phyloP scores from a whole-genome alignment of 2,113 vertebrate genomes.

The Amia ocellicauda region DNA sequence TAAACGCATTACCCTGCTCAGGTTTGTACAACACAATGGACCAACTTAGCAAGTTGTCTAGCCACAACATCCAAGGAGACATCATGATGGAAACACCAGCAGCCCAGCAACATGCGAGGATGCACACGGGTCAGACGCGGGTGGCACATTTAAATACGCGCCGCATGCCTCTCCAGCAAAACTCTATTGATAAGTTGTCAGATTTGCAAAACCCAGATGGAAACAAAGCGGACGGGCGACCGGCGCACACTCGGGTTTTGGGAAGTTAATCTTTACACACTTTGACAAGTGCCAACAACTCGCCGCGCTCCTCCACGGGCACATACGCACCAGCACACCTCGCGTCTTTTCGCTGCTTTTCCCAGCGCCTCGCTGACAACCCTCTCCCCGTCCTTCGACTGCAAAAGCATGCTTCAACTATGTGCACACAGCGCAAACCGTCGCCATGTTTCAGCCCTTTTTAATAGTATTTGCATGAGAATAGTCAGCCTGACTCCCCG shows the following conservation, averaged over 20 bases:
- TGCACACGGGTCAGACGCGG: background rate
- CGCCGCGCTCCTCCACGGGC: too few relatives aligned
- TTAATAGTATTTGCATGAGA: too few relatives aligned
- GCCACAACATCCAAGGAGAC: background rate
- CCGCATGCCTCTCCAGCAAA: background rate
- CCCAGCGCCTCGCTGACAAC: too few relatives aligned
- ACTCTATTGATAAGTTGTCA: background rate
- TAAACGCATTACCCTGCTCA: background rate
- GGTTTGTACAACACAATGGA: background rate
- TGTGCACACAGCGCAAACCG: slow-evolving; percentile 10
- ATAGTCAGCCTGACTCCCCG: too few relatives aligned
- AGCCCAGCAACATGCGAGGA: background rate
- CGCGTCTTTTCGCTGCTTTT: too few relatives aligned
- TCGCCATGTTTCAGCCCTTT: slow-evolving; percentile 22
- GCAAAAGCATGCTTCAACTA: background rate
- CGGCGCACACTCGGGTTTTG: background rate
- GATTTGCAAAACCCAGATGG: background rate
- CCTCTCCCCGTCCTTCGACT: too few relatives aligned
- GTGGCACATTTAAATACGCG: background rate
- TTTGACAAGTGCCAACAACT: background rate
- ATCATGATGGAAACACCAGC: background rate
- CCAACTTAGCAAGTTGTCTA: background rate
- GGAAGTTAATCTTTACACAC: background rate
- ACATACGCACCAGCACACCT: too few relatives aligned
- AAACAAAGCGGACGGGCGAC: background rate